These are phyloP conservation scores for Himalopsyche japonica DNA, from an alignment of 2,888 invertebrate species.

Conservation along the genomic window DNA sequence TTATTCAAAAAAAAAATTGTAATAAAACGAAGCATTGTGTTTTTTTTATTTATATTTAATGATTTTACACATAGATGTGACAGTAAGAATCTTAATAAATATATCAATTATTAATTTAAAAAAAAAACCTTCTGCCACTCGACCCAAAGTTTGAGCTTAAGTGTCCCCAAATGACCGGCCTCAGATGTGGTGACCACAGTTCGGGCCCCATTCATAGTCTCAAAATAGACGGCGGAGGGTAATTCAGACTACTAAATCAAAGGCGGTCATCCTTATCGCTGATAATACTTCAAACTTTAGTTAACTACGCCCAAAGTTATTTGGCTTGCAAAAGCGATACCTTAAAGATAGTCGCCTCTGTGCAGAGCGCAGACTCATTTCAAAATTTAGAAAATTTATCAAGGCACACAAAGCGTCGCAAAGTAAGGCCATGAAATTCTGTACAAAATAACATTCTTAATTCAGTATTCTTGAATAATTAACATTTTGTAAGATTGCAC, in stretches of 20 bases:
- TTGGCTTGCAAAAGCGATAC: not conserved
- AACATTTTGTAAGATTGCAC: no score
- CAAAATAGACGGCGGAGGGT: not conserved
- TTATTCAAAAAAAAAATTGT: no score
- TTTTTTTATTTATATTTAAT: no score
- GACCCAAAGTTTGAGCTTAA: not conserved
- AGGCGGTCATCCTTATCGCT: not conserved
- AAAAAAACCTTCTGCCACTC: not conserved
- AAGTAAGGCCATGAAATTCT: no score
- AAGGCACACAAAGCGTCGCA: not conserved
- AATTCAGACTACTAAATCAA: not conserved
- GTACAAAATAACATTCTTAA: no score
- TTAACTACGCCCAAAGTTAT: not conserved
- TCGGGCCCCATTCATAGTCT: not conserved
- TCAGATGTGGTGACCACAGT: not conserved
- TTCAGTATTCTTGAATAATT: no score
- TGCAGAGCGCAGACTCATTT: not conserved
- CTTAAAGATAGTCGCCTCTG: not conserved
- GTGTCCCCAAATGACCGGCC: not conserved
- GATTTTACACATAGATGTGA: no score
- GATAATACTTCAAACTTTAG: not conserved
- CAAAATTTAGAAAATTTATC: not conserved
- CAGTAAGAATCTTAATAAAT: no score
- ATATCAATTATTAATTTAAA: no score
- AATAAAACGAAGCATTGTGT: no score